phyloP scores from a whole-genome alignment of 2,888 invertebrate genomes.

The Crepidodera aurea region DNA sequence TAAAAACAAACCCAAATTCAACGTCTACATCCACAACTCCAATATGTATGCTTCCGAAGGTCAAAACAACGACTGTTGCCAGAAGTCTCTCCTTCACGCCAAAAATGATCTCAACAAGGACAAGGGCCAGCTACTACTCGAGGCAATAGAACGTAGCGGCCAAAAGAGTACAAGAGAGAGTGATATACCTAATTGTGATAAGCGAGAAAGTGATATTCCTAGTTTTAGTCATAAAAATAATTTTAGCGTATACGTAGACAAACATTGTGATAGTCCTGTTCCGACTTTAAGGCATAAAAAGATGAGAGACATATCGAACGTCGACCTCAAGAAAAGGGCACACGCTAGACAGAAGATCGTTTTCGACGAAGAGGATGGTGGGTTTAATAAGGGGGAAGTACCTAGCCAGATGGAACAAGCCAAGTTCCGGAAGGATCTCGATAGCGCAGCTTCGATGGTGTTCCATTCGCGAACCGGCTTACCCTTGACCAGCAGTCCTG shows the following conservation, averaged over 20 bases:
- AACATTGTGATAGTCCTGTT: conserved; percentile 59
- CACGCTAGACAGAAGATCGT: conserved; percentile 54
- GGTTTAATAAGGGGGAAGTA: conserved; percentile 58
- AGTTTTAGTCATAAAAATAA: conserved; percentile 57
- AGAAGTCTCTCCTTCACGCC: conserved; percentile 36
- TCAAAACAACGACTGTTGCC: conserved; percentile 13
- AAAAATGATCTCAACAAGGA: conserved; percentile 57
- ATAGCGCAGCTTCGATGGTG: conserved; percentile 82
- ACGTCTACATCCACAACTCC: conserved; percentile 44
- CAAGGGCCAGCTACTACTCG: conserved; percentile 57
- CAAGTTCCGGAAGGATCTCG: conserved; percentile 76
- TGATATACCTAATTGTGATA: conserved; percentile 58
- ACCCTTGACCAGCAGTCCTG: conserved; percentile 86
- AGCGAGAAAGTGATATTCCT: conserved; percentile 60
- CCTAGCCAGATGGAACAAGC: conserved; percentile 78
- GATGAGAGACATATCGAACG: conserved; percentile 42
- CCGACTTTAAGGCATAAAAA: conserved; percentile 43
- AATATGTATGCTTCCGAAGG: conserved; percentile 24
- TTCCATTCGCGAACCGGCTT: conserved; percentile 84
- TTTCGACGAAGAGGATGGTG: conserved; percentile 50
- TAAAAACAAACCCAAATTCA: conserved; percentile 50
- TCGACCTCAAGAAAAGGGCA: conserved; percentile 41
- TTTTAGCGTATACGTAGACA: conserved; percentile 56
- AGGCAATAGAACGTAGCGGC: conserved; percentile 59
- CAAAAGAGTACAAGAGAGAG: conserved; percentile 45